These are phyloP conservation scores for Tupaia chinensis DNA, from an alignment of 2,113 vertebrate species.

Conservation along the genomic window DNA sequence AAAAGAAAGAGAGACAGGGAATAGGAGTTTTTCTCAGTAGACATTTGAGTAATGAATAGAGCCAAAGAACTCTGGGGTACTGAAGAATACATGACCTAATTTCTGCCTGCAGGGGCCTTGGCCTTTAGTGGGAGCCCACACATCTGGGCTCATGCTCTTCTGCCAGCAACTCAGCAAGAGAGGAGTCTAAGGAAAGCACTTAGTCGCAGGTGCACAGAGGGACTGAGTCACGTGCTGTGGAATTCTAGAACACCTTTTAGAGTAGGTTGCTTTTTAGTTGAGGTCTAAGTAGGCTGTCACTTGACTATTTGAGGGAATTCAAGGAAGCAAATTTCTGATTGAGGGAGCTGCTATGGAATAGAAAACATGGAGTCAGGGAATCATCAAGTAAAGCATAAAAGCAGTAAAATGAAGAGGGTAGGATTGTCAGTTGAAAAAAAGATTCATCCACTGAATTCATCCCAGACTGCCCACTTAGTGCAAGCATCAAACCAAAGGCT, in stretches of 20 bases:
- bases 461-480: neutral
- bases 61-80: neutral
- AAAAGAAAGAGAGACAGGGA: neutral
- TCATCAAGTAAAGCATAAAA: too few species aligned
- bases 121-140: neutral
- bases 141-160: neutral
- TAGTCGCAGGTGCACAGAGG: neutral
- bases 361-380: fast-evolving
- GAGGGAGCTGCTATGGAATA: neutral
- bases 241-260: neutral
- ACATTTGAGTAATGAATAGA: neutral
- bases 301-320: neutral
- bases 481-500: neutral
- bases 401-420: neutral
- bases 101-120: neutral
- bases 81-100: neutral
- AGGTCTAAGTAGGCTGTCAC: neutral
- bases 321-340: neutral
- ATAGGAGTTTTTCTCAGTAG: neutral
- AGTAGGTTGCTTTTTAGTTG: neutral
- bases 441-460: neutral
- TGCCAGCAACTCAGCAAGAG: neutral
- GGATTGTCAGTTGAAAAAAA: too few species aligned
- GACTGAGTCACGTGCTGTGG: neutral
- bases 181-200: neutral